phyloP scores from a whole-genome alignment of 2,888 invertebrate genomes.

The Eupeodes luniger region DNA sequence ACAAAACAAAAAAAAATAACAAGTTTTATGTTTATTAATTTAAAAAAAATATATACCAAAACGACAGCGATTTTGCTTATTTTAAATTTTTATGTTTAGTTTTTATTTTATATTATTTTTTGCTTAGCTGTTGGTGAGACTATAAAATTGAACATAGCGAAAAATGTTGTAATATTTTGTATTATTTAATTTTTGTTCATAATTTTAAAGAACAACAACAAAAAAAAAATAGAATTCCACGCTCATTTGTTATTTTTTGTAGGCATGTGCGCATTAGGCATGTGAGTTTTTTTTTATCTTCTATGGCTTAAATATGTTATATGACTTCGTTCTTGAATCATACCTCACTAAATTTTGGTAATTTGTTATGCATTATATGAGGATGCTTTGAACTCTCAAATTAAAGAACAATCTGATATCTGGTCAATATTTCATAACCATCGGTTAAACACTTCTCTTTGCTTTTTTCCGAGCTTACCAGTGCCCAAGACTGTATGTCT shows the following conservation, averaged over 20 bases:
- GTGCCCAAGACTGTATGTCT: too few species aligned
- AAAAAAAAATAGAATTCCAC: not conserved
- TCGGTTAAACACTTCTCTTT: too few species aligned
- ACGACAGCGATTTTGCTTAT: constrained; percentile 31
- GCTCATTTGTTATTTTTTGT: not conserved
- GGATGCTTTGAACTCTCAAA: too few species aligned
- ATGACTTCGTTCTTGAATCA: not conserved
- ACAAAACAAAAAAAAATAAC: constrained; percentile 24
- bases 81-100: constrained; percentile 5
- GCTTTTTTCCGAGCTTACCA: too few species aligned
- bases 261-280: not conserved
- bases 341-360: too few species aligned
- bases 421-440: too few species aligned
- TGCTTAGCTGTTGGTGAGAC: constrained; percentile 50
- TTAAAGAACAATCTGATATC: too few species aligned
- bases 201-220: not conserved
- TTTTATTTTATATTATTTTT: constrained; percentile 35
- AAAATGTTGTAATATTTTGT: constrained; percentile 2
- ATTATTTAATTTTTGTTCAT: not conserved
- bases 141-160: constrained; percentile 17
- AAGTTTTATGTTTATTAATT: constrained; percentile 46
- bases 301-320: not conserved
- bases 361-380: too few species aligned
- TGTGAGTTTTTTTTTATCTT: not conserved
- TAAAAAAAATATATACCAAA: constrained; percentile 33